Evolutionary conservation across 2,113 vertebrate genomes (phyloP), one percentile per base, ranked within the genome.

Genomic region (Antidorcas marsupialis): DNA sequence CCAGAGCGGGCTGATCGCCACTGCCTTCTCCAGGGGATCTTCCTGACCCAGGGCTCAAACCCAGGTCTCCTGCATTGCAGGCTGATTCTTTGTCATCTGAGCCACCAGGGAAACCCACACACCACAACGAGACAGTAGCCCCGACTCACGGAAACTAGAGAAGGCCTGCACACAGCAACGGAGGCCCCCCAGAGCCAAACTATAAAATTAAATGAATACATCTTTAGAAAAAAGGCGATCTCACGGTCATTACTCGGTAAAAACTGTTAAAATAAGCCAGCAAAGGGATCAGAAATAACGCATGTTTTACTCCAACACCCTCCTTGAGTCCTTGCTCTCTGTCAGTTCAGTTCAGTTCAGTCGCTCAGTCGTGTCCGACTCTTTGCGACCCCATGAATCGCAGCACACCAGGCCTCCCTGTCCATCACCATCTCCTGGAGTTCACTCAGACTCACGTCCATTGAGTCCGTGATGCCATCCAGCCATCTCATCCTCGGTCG

Each of bases 61-160:
- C 62, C 15, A 17, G 62, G 62, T 64, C 62, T 64, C 15, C 62
- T 17, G 62, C 30, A 17, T 33, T 7, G 62, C 62, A 64, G 15
- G 30, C 30, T 16, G 62, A 64, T 33, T 64, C 30, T 64, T 33
- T 64, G 15, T 3, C 62, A 64, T 33, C 62, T 64, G 62, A 64
- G 15, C 62, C 30, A 64, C 62, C 14, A 64, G 7, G 30, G 30
- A 64, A 33, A 3, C 30, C 7, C 30, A 33, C 62, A 8, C 3
- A 33, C 62, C 30, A 33, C 60, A 7, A 33, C 60, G 15, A 64
- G 30, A 3, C 6, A 64, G 14, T 33, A 64, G 15, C 60, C 30
- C 3, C 60, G 1, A 0, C 60, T 33, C 30, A 64, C 14, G 16
- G 60, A 7, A 15, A 6, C 13, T 62, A 62, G 60, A 62, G 28